Percentiles rank a stretch among this genome's conserved stretches.
Conservation (phyloP, 2,113 vertebrate genomes). For the Halcyon senegalensis region DNA sequence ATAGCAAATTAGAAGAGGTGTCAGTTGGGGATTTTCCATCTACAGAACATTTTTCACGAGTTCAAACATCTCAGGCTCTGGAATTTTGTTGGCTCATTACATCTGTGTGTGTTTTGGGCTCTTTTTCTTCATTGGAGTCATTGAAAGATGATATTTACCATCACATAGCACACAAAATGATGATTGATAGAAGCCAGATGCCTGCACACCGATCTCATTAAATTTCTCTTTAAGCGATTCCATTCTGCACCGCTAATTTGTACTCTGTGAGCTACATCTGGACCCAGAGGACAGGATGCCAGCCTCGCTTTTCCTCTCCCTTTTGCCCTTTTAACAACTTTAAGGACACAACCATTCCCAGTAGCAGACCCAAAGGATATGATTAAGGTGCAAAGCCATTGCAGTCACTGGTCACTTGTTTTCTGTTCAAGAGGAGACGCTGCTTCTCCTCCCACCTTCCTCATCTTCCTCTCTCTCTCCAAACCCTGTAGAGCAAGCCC, state of each 20-base stretch:
- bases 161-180: slow-evolving; percentile 30
- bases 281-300: slow-evolving; percentile 43
- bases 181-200: slow-evolving; percentile 67
- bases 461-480: background rate
- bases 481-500: background rate
- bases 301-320: slow-evolving; percentile 21
- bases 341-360: slow-evolving; percentile 29
- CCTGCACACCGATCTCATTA: slow-evolving; percentile 50
- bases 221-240: slow-evolving; percentile 56
- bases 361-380: slow-evolving; percentile 48
- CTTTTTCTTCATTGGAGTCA: background rate
- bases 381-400: slow-evolving; percentile 50
- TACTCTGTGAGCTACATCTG: slow-evolving; percentile 44
- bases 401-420: background rate
- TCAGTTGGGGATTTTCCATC: slow-evolving; percentile 31
- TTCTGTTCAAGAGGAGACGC: background rate
- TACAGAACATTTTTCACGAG: background rate
- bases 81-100: background rate
- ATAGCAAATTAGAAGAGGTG: background rate
- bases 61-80: background rate
- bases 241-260: slow-evolving; percentile 37
- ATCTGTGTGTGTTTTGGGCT: background rate
- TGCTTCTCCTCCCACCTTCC: background rate
- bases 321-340: slow-evolving; percentile 54
- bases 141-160: slow-evolving; percentile 50